Conservation (phyloP, 2,113 vertebrate genomes). For the Bufo gargarizans region DNA sequence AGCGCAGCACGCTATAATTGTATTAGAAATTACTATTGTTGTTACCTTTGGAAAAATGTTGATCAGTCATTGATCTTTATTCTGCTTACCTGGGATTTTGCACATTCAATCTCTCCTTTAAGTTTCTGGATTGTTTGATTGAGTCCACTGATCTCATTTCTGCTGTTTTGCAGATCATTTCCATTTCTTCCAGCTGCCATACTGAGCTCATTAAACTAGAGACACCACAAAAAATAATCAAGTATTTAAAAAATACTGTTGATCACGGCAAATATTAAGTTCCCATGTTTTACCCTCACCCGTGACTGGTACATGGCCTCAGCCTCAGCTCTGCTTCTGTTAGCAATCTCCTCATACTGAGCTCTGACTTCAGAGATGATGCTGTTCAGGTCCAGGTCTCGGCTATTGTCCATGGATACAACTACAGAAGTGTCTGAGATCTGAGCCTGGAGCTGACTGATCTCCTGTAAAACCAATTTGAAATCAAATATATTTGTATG, state of each 20-base stretch:
- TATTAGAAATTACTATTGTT: neutral
- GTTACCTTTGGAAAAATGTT: neutral
- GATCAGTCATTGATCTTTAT: neutral
- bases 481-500: too few relatives aligned
- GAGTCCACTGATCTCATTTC: constrained; percentile 76
- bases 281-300: constrained; percentile 61
- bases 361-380: constrained; percentile 78
- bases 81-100: constrained; percentile 76
- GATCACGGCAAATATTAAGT: neutral
- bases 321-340: constrained; percentile 74
- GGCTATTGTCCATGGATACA: constrained; percentile 82
- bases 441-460: constrained; percentile 77
- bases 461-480: constrained; percentile 66
- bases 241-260: neutral
- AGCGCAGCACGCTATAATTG: constrained; percentile 68
- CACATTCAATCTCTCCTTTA: constrained; percentile 75
- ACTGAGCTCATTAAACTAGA: constrained; percentile 35
- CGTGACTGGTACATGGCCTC: constrained; percentile 80
- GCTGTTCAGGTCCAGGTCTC: constrained; percentile 76
- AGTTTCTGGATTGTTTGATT: constrained; percentile 76
- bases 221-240: neutral
- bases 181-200: constrained; percentile 49
- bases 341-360: constrained; percentile 80
- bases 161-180: constrained; percentile 73
- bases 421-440: constrained; percentile 77